Conservation (phyloP, 2,888 invertebrate genomes). For the Diarsia dahlii region DNA sequence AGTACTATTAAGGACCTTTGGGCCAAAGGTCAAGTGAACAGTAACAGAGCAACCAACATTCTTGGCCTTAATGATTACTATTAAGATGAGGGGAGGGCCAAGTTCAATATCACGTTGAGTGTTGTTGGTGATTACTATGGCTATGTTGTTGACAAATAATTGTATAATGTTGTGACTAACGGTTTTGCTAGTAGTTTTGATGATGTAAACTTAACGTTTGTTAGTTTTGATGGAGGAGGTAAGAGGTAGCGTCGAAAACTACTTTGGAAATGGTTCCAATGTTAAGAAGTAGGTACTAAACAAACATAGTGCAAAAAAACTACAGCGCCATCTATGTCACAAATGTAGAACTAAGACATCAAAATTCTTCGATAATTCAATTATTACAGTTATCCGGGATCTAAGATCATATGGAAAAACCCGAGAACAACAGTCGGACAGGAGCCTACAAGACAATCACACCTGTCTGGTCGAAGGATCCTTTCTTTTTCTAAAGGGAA, state of each 20-base stretch:
- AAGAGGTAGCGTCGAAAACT: not conserved
- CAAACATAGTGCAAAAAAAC: not conserved
- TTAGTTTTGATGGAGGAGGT: not conserved
- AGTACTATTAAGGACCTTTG: conserved; percentile 49
- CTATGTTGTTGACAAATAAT: conserved; percentile 59
- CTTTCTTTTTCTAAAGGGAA: not conserved
- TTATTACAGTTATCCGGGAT: too few species aligned
- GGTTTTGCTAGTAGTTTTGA: not conserved
- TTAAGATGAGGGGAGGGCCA: conserved; percentile 52
- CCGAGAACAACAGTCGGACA: not conserved
- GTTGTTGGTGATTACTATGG: conserved; percentile 53
- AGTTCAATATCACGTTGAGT: conserved; percentile 63
- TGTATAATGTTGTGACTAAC: conserved; percentile 25
- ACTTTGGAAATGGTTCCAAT: not conserved
- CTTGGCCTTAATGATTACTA: conserved; percentile 65
- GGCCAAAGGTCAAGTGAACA: conserved; percentile 58
- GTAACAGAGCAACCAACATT: conserved; percentile 60
- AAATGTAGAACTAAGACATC: not conserved
- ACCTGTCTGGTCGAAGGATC: not conserved
- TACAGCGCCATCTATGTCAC: not conserved
- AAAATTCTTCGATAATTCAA: not conserved
- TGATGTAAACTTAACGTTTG: not conserved
- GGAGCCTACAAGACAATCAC: too few species aligned
- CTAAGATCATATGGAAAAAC: too few species aligned
- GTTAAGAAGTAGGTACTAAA: not conserved